Evolutionary conservation across 92 coral and sea anemone genomes (phyloP), one percentile per base, ranked within the genome.

Genomic region (Epizoanthus scotinus): DNA sequence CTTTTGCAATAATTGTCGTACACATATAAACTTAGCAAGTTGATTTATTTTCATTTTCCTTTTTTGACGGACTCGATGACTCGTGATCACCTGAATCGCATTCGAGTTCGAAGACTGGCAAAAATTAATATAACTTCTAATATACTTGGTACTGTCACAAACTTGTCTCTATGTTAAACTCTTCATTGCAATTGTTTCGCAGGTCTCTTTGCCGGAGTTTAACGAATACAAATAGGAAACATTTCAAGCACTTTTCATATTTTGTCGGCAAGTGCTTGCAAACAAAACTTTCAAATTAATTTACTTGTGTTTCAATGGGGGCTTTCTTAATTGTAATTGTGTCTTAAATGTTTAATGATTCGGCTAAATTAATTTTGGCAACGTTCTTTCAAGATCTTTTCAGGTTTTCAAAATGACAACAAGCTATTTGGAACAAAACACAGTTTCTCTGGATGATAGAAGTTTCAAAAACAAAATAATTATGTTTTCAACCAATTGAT

Each of bases 341-440:
- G 67, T 75, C 68, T 75, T 73, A 75, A 75, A 75, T 75, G 81
- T 75, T 75, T 75, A 75, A 75, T 75, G 68, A 75, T 59, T 75
- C 58, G 10, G 31, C 81, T 59, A 75, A 59, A 75, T 75, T 75
- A 75, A 75, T 60, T 75, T 75, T 75, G 44, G 81, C 81, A 75
- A 40, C 67, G 22, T 44, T 75, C 68, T 75, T 75, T 74, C 15
- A 59, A 58, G 67, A 75, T 22, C 53, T 75, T 75, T 59, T 40
- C 56, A 38, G 31, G 60, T 75, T 75, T 60, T 34, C 36, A 36
- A 14, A 57, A 19, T 19, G 44, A 58, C 55, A 75, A 59, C 55
- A 36, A 15, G 36, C 38, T 34, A 75, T 34, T 74, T 74, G 29
- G 60, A 59, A 74, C 67, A 56, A 72, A 58, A 22, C 52, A 14